Evolutionary conservation across 2,113 vertebrate genomes (phyloP).

Genomic region (Galbula dea): DNA sequence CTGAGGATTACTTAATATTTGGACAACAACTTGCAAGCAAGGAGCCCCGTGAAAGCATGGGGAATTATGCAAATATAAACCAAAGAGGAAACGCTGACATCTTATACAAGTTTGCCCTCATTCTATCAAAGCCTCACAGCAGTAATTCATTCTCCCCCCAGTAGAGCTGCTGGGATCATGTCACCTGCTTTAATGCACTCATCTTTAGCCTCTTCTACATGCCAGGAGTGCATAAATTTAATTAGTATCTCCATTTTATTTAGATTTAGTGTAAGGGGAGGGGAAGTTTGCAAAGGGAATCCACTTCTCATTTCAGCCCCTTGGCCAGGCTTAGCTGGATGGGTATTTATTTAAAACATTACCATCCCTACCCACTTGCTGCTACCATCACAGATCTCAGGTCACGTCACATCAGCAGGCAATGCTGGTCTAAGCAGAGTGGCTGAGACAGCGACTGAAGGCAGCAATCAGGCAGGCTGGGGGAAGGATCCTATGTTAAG

Average conservation of each 20-base stretch:
- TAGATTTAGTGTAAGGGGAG: not conserved
- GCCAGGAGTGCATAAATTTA: not conserved
- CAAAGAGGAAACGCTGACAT: not conserved
- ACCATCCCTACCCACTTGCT: not conserved
- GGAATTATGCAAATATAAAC: constrained; percentile 16
- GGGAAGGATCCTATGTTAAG: not conserved
- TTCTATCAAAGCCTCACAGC: constrained; percentile 28
- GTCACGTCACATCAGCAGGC: not conserved
- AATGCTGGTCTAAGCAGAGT: not conserved
- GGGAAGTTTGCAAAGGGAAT: not conserved
- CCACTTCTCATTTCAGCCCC: not conserved
- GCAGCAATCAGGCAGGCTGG: not conserved
- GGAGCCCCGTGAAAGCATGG: not conserved
- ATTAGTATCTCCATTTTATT: not conserved
- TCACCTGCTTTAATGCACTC: not conserved
- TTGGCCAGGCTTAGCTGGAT: not conserved
- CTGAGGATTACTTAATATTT: not conserved
- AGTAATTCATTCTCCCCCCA: not conserved
- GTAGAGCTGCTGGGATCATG: not conserved
- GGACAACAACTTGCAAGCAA: not conserved
- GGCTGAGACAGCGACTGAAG: not conserved
- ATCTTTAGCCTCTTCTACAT: not conserved
- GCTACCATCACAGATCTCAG: not conserved
- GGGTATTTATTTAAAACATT: not conserved
- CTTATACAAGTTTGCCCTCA: constrained; percentile 5